phyloP scores from a whole-genome alignment of 2,797 vertebrate species.

The Danio kyathit region DNA sequence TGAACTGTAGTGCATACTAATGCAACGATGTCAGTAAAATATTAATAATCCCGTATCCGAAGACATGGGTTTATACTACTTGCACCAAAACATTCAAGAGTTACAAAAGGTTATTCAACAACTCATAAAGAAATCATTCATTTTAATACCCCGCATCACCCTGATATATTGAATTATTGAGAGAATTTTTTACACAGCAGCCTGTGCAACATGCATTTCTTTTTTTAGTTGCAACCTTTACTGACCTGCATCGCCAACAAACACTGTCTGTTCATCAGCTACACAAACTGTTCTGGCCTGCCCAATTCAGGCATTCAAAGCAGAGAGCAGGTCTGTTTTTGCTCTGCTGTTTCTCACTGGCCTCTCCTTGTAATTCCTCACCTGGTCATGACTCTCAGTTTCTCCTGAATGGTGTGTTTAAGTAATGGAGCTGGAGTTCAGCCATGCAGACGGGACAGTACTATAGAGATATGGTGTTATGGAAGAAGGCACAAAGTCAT shows the following conservation, averaged over 20 bases:
- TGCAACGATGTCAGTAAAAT: too few species aligned
- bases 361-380: slow-evolving; percentile 6
- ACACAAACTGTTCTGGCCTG: not conserved
- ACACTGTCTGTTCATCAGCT: slow-evolving; percentile 15
- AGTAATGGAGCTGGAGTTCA: slow-evolving; percentile 13
- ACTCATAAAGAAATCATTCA: not conserved
- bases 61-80: too few species aligned
- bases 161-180: not conserved
- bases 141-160: not conserved
- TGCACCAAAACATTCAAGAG: too few species aligned
- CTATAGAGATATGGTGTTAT: slow-evolving; percentile 15
- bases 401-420: slow-evolving; percentile 12
- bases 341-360: not conserved
- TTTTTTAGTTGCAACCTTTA: not conserved
- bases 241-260: not conserved
- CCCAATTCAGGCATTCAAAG: slow-evolving; percentile 12
- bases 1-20: too few species aligned
- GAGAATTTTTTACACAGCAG: not conserved
- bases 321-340: not conserved
- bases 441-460: not conserved
- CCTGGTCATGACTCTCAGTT: slow-evolving; percentile 14
- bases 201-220: not conserved
- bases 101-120: not conserved
- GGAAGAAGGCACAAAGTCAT: slow-evolving; percentile 25
- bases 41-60: too few species aligned